These are phyloP conservation scores for Rhodophaea formosa DNA, from an alignment of 2,888 invertebrate species.

Conservation along the genomic window DNA sequence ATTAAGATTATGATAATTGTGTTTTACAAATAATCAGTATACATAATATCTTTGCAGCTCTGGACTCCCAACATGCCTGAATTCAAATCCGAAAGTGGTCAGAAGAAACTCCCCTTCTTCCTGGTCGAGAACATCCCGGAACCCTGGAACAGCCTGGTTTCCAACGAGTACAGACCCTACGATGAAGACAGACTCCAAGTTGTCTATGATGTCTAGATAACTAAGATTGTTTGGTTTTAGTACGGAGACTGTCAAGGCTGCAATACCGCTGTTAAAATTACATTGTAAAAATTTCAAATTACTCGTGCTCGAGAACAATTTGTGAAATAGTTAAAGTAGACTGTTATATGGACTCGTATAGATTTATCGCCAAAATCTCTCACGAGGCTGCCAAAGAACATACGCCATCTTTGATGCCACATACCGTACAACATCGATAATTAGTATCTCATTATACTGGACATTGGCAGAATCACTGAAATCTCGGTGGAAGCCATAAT, in stretches of 20 bases:
- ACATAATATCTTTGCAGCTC: conserved; percentile 39
- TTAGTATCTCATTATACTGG: too few species aligned
- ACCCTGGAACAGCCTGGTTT: conserved; percentile 29
- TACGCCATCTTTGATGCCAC: too few species aligned
- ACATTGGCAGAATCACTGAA: too few species aligned
- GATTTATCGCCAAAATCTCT: too few species aligned
- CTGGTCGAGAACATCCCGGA: conserved; percentile 48
- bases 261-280: conserved; percentile 28
- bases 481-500: too few species aligned
- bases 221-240: conserved; percentile 19
- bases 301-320: too few species aligned
- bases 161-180: conserved; percentile 49
- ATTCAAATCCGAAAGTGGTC: conserved; percentile 31
- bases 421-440: too few species aligned
- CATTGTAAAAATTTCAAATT: not conserved
- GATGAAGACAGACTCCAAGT: conserved; percentile 43
- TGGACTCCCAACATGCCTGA: conserved; percentile 35
- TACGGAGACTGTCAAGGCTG: conserved; percentile 27
- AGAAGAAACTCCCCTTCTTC: conserved; percentile 39
- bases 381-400: too few species aligned
- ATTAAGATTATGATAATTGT: too few species aligned
- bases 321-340: too few species aligned
- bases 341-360: too few species aligned
- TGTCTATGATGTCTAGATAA: conserved; percentile 37
- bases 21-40: too few species aligned